Base-by-base conservation (phyloP, 2,797 vertebrate genomes). In the Eidolon dupreanum region DNA sequence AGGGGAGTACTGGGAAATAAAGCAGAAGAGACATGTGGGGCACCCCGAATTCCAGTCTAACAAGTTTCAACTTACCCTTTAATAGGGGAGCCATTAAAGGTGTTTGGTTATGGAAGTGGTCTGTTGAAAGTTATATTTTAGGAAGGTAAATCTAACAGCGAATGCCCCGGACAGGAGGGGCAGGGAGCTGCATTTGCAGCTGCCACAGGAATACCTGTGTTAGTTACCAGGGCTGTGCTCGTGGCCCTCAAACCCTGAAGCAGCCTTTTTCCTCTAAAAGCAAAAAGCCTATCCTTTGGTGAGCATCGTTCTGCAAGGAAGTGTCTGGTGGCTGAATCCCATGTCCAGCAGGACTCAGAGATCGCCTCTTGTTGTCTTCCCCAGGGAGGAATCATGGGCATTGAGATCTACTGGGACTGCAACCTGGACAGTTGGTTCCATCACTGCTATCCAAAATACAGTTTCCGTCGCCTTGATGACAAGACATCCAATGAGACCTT, bases 361-460 rank as follows among this genome's bases (percentile, higher is more conserved):
- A 16, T n/a, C 49, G 28, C 31, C 66, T 88, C 75, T 65, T 33
- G 3, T 46, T 33, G 94, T 61, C 57, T 46, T 94, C 96, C 96
- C 94, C 97, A 99, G 99, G 99, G 99, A 4, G 99, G 99, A 79
- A 99, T 99, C 89, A 99, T 99, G 86, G 99, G 99, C 88, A 99
- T 99, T 65, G 99, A 99, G 95, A 99, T 99, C 93, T 98, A 99
- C 38, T 99, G 99, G 99, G 98, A 99, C 88, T 99, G 99, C 91
- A 98, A 99, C 97, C 98, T 99, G 95, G 99, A 99, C 98, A 81
- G 77, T 2, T 98, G 99, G 85, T 97, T 57, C 75, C 96, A 98
- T 15, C 97, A 8, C 88, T 99, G 99, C 95, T 96, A 88, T 8
- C 99, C 99, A 36, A 97, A 92, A 2, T 99, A 99, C 94, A 97